Base-by-base conservation (phyloP, 1,140 invertebrate species). In the Bombus haemorrhoidalis region DNA sequence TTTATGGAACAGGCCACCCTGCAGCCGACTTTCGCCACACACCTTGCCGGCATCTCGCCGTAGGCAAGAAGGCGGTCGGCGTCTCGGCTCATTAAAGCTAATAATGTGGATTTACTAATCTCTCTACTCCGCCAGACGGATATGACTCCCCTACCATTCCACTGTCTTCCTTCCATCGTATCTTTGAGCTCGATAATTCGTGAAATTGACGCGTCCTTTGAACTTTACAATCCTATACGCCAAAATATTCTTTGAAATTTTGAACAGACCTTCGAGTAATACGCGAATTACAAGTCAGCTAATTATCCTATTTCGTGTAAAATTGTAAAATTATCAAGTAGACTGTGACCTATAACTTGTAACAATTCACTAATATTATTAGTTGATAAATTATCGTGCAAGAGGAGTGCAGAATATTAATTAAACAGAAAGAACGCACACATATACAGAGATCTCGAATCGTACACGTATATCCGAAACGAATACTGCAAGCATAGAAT, bases 101-200 rank as follows among this genome's bases (percentile, higher is more conserved):
- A 94, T 93, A 94, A 94, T 93, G 92, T 92, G 89, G 93, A 94
- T 94, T 94, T 94, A 93, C 93, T 92, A 92, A 92, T 93, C 92
- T 92, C 90, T 88, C 86, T 86, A 83, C 89, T 90, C 73, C 66
- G 83, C 82, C 86, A 75, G 72, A 28, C 88, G 88, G 86, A 87
- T 79, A 66, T 85, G 72, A 41, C 43, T 59, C n/a, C 57, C 43
- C 41, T 25, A 32, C 83, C 76, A 22, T 71, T 76, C 76, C 86
- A 28, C 82, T 62, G 57, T 76, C 62, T 76, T 85, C 80, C 39
- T 83, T 75, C 43, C 57, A 66, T 10, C 37, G 39, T 43, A 39
- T 59, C 62, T 22, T 32, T 6, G 9, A 34, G 57, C 34, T 34
- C 68, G 78, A 85, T 82, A 68, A 86, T 74, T 74, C 69, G 41